These are phyloP conservation scores for Anodontia alba DNA, from an alignment of 2,888 invertebrate species.

Conservation along the genomic window DNA sequence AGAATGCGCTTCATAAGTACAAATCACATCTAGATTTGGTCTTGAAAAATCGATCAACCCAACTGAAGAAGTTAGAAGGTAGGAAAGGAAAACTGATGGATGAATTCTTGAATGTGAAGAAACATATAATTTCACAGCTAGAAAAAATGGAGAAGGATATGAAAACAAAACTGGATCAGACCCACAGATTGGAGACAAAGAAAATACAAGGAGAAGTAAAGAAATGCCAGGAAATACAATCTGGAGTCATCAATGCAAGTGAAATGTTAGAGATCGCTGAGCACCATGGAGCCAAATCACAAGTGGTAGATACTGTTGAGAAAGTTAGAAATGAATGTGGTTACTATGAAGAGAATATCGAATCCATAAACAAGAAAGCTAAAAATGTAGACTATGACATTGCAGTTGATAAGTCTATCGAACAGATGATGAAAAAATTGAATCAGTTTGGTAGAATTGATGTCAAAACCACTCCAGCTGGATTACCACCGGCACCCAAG, in stretches of 20 bases:
- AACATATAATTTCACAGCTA: conserved; percentile 59
- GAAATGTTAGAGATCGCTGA: conserved; percentile 55
- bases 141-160: conserved; percentile 68
- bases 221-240: conserved; percentile 57
- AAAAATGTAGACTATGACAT: conserved; percentile 63
- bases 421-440: conserved; percentile 57
- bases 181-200: conserved; percentile 62
- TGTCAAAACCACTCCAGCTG: conserved; percentile 57
- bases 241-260: conserved; percentile 60
- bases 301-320: conserved; percentile 59
- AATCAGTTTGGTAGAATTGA: conserved; percentile 64
- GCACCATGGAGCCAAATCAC: conserved; percentile 65
- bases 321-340: conserved; percentile 61
- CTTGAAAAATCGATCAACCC: conserved; percentile 52
- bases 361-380: conserved; percentile 53
- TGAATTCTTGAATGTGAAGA: conserved; percentile 62
- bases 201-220: conserved; percentile 61
- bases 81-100: conserved; percentile 61
- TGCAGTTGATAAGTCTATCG: conserved; percentile 58
- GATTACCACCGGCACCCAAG: conserved; percentile 59
- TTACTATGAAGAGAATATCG: conserved; percentile 66
- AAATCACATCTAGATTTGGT: conserved; percentile 54
- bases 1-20: conserved; percentile 58
- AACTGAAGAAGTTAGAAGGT: conserved; percentile 57
- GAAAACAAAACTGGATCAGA: conserved; percentile 59